Evolutionary conservation across 1,140 invertebrate species (phyloP), one percentile per base, ranked within the genome.

Genomic region (Ephestia elutella): DNA sequence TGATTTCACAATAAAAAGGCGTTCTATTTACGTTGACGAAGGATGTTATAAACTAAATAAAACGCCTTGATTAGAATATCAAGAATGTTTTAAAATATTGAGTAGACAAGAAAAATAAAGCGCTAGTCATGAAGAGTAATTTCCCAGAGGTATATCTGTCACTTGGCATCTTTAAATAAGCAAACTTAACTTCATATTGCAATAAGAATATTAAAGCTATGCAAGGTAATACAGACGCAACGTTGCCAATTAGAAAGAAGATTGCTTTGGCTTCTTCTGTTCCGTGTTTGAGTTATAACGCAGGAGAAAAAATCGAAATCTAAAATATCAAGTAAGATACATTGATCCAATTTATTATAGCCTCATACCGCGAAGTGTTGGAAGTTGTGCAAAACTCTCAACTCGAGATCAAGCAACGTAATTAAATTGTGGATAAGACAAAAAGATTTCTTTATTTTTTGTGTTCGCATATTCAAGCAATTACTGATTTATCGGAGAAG

Each of bases 101-200:
- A 44, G 15, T 7, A 44, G 15, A 44, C 38, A 44, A 44, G 38
- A 44, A 44, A 44, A 44, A 44, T 44, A 44, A 44, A 44, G 38
- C 38, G 28, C 56, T 13, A 55, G 57, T 57, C 50, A 58, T 54
- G 60, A 11, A 3, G 13, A 20, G 20, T 63, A 59, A 63, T 63
- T 63, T 63, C 62, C 62, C 62, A 18, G 53, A 21, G 62, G 62
- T 56, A 63, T 56, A 21, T 44, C n/a, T 38, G 17, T 35, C 49
- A 19, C 21, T 25, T 9, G 20, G 30, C 9, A 32, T 32, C 50
- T 53, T 53, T 54, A 30, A 54, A 28, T 30, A 54, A 28, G 28
- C 13, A 59, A 13, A 35, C 3, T 50, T 44, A 18, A 48, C 51
- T 54, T 54, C 19, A 19, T 30, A 32, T 59, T 49, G 20, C 48